Base-by-base conservation (phyloP, 2,888 invertebrate species). In the Brachyptera putata region DNA sequence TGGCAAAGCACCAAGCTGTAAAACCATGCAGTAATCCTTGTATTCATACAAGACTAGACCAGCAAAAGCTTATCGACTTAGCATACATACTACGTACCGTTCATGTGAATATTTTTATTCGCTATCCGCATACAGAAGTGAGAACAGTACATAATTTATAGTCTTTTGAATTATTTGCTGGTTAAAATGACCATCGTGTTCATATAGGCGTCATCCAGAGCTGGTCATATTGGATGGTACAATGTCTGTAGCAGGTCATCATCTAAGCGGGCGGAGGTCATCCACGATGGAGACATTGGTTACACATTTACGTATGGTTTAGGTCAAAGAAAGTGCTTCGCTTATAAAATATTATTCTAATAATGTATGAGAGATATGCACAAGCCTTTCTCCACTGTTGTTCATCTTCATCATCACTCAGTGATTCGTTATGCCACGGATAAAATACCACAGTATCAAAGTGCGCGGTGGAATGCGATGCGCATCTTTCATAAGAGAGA, bases 261-360 rank as follows among this genome's bases (percentile, higher is more conserved):
- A n/a, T 34, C 9, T 34, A 34, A 4, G 39, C 16, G 39, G 13
- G 39, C 5, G 39, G 13, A n/a, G 39, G 39, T 39, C 39, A 39
- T n/a, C 39, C 16, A 4, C 39, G 16, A 9, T 39, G n/a, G 34
- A 39, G 16, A 39, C 16, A 39, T n/a, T 34, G 34, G 11, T 34
- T 34, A 9, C 5, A 9, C 5, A 34, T 34, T 34, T 34, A 34
- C 11, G 34, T n/a, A n/a, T n/a, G n/a, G n/a, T n/a, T n/a, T n/a
- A 43, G 43, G 43, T 43, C 43, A 21, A 43, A 43, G 43, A 43
- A 43, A 43, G 43, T 43, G 43, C 11, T 21, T 4, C 43, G 30
- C 30, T 11, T 5, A 30, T 30, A 11, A 30, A 11, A 30, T 30
- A 30, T 43, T 18, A 43, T 30, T 30, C 30, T 5, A 30, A 11